Percentiles rank a stretch among this genome's conserved stretches.
phyloP scores from a whole-genome alignment of 2,113 vertebrate species.

The Alligator sinensis region DNA sequence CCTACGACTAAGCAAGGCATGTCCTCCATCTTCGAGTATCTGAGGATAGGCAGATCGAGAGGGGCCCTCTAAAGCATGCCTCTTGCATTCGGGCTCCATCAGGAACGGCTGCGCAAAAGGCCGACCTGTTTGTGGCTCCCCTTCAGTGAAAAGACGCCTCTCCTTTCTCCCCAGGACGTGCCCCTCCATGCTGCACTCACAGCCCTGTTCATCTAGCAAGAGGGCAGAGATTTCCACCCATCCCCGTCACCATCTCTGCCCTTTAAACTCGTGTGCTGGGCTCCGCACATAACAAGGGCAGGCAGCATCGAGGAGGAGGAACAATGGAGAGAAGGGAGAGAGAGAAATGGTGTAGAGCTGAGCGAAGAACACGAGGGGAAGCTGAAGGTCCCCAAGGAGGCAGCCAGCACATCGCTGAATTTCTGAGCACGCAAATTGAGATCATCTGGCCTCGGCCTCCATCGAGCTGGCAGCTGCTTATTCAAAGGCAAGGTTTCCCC shows the following conservation, averaged over 20 bases:
- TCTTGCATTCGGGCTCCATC: background rate
- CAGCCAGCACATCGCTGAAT: too few relatives aligned
- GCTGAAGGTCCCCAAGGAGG: too few relatives aligned
- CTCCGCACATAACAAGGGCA: background rate
- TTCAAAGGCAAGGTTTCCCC: too few relatives aligned
- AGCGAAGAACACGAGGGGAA: background rate
- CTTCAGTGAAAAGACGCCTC: background rate
- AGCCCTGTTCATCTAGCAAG: background rate
- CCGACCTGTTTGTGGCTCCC: background rate
- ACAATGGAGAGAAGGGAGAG: background rate
- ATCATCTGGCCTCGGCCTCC: too few relatives aligned
- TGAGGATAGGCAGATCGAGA: background rate
- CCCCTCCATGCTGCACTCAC: background rate
- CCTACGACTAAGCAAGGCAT: background rate
- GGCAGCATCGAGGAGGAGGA: background rate
- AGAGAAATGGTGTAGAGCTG: background rate
- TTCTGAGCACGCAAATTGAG: too few relatives aligned
- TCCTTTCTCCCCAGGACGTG: background rate
- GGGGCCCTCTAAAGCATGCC: background rate
- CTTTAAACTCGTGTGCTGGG: background rate
- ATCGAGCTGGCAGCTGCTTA: too few relatives aligned
- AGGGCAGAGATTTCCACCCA: background rate
- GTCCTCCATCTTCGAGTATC: background rate
- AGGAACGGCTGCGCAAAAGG: background rate
- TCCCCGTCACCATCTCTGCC: background rate